Conservation (phyloP, 2,888 invertebrate species). For the Spisula solida region DNA sequence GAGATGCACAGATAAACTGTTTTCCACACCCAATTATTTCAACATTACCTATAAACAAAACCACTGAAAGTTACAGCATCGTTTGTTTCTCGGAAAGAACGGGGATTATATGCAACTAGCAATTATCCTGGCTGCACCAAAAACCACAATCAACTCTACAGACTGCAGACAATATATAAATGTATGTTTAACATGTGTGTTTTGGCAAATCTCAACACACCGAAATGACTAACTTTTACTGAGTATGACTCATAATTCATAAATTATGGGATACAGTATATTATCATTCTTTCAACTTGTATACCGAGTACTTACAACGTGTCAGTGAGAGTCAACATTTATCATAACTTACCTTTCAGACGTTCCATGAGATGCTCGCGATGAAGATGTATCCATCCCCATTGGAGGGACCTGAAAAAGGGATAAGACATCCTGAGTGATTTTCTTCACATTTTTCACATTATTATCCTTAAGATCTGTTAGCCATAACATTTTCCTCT, state of each 20-base stretch:
- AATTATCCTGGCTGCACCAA: neutral
- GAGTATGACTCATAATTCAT: neutral
- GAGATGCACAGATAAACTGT: conserved; percentile 3
- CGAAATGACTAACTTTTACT: conserved; percentile 10
- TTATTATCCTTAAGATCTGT: conserved; percentile 59
- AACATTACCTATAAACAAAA: neutral
- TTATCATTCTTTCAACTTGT: neutral
- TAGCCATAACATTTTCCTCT: conserved; percentile 67
- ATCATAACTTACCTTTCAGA: conserved; percentile 29
- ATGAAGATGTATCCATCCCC: conserved; percentile 26
- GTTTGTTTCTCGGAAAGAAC: neutral
- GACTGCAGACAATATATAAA: neutral
- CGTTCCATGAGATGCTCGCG: neutral
- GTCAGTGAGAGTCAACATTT: neutral
- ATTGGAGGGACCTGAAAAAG: conserved; percentile 65
- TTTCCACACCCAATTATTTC: conserved; percentile 20
- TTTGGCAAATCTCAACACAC: neutral
- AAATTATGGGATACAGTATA: neutral
- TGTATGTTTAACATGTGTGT: neutral
- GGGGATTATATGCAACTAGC: neutral
- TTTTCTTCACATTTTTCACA: conserved; percentile 66
- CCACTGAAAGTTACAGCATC: neutral
- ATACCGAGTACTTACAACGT: neutral
- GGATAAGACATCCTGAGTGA: conserved; percentile 69
- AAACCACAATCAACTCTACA: neutral